Evolutionary conservation across 2,888 invertebrate species (phyloP), one percentile per base, ranked within the genome.

Genomic region (Petrolisthes manimaculis): DNA sequence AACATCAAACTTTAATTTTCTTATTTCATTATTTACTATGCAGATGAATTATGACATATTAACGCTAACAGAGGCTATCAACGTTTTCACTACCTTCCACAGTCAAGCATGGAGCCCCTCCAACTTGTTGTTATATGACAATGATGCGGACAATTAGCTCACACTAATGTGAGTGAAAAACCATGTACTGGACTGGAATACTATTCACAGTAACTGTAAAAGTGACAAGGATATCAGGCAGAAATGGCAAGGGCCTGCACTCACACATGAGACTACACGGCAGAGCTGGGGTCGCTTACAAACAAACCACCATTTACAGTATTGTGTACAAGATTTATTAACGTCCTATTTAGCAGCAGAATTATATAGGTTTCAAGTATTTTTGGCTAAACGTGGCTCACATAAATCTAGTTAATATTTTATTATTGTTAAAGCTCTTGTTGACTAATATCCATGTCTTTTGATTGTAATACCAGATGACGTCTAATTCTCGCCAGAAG

Each of bases 1-100:
- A 69, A 82, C 82, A 82, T 69, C 82, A 82, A 82, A 82, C 82
- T 82, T 54, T 67, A 69, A 51, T 69, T 55, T 53, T 61, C 82
- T 69, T 69, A 67, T 37, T 37, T 82, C 37, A 37, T 67, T 14
- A 82, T 69, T 51, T 69, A 82, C 67, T 82, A 69, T 67, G 82
- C 21, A 82, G 81, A 82, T 67, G 82, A 24, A 69, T 51, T 82
- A 69, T 69, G 69, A 82, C 37, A 69, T 51, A 18, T 54, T 53
- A 54, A 18, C 51, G 54, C 82, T 82, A 82, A 67, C 18, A 37
- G 69, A 69, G 71, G 71, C 71, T 71, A 69, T 67, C 55, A 69
- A 82, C 82, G 69, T 82, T 51, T 37, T 37, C 82, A 69, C 82
- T 82, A 82, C 69, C 82, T 69, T 82, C 69, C 37, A 82, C 69